A percentile compares a stretch with the other conserved stretches of the same genome.
Evolutionary conservation across 2,113 vertebrate species (phyloP).

Genomic region (Nesospiza acunhae): DNA sequence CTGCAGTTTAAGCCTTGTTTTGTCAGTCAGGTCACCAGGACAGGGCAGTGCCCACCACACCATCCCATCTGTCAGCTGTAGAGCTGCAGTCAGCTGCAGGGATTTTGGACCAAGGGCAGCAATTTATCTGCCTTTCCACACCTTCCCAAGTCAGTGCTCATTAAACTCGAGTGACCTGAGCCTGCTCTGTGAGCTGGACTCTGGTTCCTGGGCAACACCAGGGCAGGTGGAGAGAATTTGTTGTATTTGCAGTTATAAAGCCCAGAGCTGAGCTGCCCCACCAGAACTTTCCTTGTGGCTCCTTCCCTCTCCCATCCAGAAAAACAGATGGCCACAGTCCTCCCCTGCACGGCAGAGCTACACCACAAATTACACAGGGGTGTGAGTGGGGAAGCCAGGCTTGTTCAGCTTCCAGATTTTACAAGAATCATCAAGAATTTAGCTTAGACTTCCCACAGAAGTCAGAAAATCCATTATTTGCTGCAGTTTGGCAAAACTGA

Average conservation of each 20-base stretch:
- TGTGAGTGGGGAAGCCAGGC: not conserved
- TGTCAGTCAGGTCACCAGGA: fast-evolving
- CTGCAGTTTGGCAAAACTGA: not conserved
- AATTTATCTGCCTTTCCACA: not conserved
- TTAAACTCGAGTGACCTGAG: not conserved
- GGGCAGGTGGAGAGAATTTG: not conserved
- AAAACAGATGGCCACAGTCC: not conserved
- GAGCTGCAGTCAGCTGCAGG: not conserved
- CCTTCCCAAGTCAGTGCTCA: not conserved
- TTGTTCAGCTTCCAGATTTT: not conserved
- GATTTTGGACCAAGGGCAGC: not conserved
- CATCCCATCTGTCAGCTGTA: not conserved
- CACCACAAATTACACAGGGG: not conserved
- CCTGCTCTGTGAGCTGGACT: not conserved
- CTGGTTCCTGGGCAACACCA: not conserved
- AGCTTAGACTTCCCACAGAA: not conserved
- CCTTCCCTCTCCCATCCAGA: not conserved
- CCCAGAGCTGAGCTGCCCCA: not conserved
- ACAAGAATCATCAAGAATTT: not conserved
- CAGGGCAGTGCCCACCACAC: not conserved
- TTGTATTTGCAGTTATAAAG: not conserved
- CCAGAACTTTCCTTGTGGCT: not conserved
- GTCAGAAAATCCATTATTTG: not conserved
- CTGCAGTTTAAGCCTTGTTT: not conserved
- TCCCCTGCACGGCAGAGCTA: not conserved